Percentiles rank a stretch among this genome's conserved stretches.
These are phyloP conservation scores for Nannoperca australis DNA, from an alignment of 2,797 vertebrate genomes.

Conservation along the genomic window DNA sequence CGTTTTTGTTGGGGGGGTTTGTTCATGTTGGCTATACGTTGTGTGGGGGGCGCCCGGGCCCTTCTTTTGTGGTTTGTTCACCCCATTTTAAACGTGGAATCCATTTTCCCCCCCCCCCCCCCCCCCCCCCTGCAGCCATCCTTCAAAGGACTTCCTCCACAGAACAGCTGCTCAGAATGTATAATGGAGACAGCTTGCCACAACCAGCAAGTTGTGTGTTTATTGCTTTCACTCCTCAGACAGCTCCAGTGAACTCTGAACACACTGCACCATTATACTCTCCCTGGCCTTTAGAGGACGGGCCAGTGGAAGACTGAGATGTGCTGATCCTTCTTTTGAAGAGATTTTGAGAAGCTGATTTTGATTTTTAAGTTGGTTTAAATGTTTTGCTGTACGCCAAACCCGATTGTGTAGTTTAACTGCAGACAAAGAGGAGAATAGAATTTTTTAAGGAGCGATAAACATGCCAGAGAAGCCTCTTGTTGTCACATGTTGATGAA, in stretches of 20 bases:
- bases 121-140: constrained; percentile 46
- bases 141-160: constrained; percentile 81
- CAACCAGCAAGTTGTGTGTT: constrained; percentile 54
- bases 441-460: constrained; percentile 27
- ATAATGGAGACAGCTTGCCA: constrained; percentile 70
- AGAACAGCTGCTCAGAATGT: constrained; percentile 80
- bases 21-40: too few species aligned
- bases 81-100: too few species aligned
- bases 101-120: too few species aligned
- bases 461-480: constrained; percentile 35
- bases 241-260: constrained; percentile 63
- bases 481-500: constrained; percentile 29
- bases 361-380: constrained; percentile 27
- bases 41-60: too few species aligned
- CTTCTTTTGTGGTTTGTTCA: too few species aligned
- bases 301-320: constrained; percentile 35
- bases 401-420: constrained; percentile 25
- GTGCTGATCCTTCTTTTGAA: constrained; percentile 31
- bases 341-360: constrained; percentile 36
- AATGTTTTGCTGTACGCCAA: constrained; percentile 45
- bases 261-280: constrained; percentile 63
- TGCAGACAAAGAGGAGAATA: constrained; percentile 16
- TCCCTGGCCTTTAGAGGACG: constrained; percentile 41
- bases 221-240: constrained; percentile 61
- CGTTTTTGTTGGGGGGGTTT: too few species aligned